Base-by-base conservation (phyloP, 2,888 invertebrate species). In the Tiliacea citrago region DNA sequence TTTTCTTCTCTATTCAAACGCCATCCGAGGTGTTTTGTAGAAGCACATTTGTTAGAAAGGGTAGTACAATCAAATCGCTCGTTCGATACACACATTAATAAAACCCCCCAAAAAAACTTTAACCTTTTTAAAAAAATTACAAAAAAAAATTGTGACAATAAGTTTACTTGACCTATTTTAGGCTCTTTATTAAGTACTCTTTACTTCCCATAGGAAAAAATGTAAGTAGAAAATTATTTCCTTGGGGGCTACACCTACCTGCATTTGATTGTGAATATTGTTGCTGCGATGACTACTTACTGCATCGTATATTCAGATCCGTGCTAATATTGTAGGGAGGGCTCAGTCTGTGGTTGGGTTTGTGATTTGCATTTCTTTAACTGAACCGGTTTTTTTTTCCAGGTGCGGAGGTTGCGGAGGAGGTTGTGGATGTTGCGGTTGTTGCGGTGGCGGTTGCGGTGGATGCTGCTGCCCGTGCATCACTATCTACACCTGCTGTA, bases 401-500 rank as follows among this genome's bases (percentile, higher is more conserved):
- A 94, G 94, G 93, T 94, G 94, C 88, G 94, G 94, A 86, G 83
- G 86, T 62, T 94, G 94, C 88, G 94, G 94, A 86, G 85, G 94
- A 86, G 83, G 86, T 62, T 94, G 94, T 87, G 94, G 94, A 86
- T 84, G 87, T 61, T 90, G 91, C 75, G 91, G 83, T 39, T 93
- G 94, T 85, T 87, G 89, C 68, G 88, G 91, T 73, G 88, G 90
- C 53, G 86, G 91, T 79, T 83, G 88, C 66, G 85, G 88, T 16
- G 87, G 89, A 77, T 86, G 88, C 71, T 90, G 93, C 87, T 94
- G 95, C 84, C 95, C 95, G 0, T 89, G 88, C 82, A 95, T 95
- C 77, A 95, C 95, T 1, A 95, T 95, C 82, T 94, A 95, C 90
- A 95, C 95, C 53, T 95, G 95, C 88, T 95, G 95, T 89, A 95